These are phyloP conservation scores for Agrotis clavis DNA, from an alignment of 2,888 invertebrate species.

Conservation along the genomic window DNA sequence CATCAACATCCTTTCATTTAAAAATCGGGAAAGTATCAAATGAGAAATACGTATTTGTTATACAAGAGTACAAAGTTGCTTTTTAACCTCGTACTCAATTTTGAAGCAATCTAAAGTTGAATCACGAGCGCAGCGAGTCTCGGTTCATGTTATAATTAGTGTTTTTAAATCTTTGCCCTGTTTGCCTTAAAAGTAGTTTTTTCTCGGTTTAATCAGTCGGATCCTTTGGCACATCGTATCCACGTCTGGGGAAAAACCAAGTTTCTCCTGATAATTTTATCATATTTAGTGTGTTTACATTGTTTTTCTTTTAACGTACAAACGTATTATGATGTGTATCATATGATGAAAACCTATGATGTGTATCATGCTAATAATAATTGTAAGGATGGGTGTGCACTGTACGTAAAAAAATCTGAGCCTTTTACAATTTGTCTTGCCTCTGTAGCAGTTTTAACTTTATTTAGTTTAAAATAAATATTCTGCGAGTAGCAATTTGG, in stretches of 20 bases:
- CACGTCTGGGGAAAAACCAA: constrained; percentile 15
- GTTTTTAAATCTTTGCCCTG: background rate
- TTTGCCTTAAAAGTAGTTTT: background rate
- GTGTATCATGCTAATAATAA: background rate
- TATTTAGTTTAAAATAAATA: background rate
- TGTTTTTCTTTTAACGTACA: background rate
- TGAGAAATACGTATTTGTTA: too few species aligned
- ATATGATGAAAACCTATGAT: too few species aligned
- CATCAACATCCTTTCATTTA: too few species aligned
- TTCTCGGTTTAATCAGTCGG: constrained; percentile 14
- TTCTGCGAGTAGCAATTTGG: background rate
- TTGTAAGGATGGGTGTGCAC: background rate
- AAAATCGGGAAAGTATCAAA: too few species aligned
- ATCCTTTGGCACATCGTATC: constrained; percentile 1
- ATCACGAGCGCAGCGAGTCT: too few species aligned
- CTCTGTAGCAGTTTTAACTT: background rate
- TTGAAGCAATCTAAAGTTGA: too few species aligned
- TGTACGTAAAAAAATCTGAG: background rate
- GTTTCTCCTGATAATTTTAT: constrained; percentile 16
- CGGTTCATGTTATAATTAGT: background rate
- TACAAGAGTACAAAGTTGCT: too few species aligned
- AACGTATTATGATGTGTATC: too few species aligned
- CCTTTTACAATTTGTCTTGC: background rate
- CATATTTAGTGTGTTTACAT: background rate
- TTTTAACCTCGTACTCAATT: too few species aligned